Conservation (phyloP, 2,113 vertebrate genomes). For the Chionomys nivalis region DNA sequence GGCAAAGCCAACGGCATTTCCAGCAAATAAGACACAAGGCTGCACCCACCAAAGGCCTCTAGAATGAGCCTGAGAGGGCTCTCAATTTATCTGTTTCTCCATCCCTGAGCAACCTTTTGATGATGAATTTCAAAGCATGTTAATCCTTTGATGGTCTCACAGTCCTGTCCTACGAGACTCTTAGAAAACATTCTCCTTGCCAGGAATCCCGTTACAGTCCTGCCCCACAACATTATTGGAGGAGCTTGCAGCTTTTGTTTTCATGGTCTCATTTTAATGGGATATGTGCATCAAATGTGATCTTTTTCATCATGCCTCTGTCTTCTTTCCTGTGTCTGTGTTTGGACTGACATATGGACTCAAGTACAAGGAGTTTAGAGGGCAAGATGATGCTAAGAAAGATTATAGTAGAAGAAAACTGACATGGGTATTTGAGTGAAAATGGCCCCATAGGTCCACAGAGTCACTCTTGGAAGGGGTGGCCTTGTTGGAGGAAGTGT, state of each 20-base stretch:
- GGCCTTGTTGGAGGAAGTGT: not conserved
- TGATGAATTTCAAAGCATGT: constrained; percentile 41
- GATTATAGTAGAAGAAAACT: not conserved
- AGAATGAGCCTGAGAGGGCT: constrained; percentile 33
- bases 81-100: constrained; percentile 50
- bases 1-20: constrained; percentile 67
- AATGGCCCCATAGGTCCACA: not conserved
- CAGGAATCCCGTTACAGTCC: constrained; percentile 40
- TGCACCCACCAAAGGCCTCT: constrained; percentile 59
- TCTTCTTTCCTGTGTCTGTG: not conserved
- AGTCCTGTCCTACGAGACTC: not conserved
- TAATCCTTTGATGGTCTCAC: constrained; percentile 35
- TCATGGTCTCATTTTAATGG: not conserved
- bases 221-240: not conserved
- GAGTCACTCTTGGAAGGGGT: not conserved
- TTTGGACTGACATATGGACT: not conserved
- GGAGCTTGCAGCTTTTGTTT: constrained; percentile 23
- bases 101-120: constrained; percentile 44
- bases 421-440: not conserved
- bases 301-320: not conserved
- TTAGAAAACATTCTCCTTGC: constrained; percentile 51
- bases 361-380: not conserved
- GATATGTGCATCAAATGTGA: not conserved
- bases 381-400: not conserved
- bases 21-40: not conserved